These are phyloP conservation scores for Oreocharis arfaki DNA, from an alignment of 2,113 vertebrate genomes.

Conservation along the genomic window DNA sequence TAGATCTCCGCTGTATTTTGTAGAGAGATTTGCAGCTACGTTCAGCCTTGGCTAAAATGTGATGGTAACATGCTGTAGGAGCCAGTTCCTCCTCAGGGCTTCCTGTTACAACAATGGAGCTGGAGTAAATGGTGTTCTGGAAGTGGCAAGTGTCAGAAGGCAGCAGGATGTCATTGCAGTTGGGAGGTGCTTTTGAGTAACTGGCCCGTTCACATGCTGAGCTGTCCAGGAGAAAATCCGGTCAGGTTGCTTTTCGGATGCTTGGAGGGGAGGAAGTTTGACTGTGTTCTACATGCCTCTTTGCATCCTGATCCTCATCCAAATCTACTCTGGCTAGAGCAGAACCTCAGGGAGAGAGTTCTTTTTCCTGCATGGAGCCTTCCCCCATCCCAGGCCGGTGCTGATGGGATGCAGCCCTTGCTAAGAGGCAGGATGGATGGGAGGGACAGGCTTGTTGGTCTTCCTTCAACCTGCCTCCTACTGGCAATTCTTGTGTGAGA, in stretches of 20 bases:
- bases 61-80: conserved; percentile 34
- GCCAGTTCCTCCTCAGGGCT: conserved; percentile 54
- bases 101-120: not conserved
- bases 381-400: not conserved
- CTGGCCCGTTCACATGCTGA: not conserved
- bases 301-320: not conserved
- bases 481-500: not conserved
- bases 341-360: not conserved
- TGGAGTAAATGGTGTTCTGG: conserved; percentile 45
- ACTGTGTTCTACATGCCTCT: not conserved
- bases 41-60: conserved; percentile 59
- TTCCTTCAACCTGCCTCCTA: not conserved
- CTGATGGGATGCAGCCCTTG: not conserved
- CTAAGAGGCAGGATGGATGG: not conserved
- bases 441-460: not conserved
- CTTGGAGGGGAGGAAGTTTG: not conserved
- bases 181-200: conserved; percentile 31
- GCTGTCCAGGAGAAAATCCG: not conserved
- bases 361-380: not conserved
- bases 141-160: conserved; percentile 51
- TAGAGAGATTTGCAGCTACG: conserved; percentile 27
- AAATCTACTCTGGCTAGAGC: not conserved
- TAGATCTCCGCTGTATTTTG: conserved; percentile 64
- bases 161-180: conserved; percentile 9
- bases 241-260: not conserved